phyloP scores from a whole-genome alignment of 1,140 invertebrate genomes.

The Cydia strobilella region DNA sequence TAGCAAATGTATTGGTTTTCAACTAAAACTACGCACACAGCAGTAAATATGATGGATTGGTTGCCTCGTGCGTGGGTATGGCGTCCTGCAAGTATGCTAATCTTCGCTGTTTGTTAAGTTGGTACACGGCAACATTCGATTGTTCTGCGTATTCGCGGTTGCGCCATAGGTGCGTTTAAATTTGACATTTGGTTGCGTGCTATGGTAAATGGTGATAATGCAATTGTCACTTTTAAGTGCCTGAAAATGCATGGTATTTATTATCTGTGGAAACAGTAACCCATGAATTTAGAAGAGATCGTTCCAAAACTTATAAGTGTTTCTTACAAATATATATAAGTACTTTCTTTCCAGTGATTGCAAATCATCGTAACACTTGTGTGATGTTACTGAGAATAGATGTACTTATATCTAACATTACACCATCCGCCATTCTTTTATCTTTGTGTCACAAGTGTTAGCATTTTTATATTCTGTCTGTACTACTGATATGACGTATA shows the following conservation, averaged over 20 bases:
- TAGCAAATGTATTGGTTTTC: slow-evolving; percentile 33
- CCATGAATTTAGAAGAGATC: background rate
- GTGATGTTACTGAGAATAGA: too few relatives aligned
- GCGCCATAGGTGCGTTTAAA: slow-evolving; percentile 30
- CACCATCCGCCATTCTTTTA: background rate
- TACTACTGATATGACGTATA: too few relatives aligned
- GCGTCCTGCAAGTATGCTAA: slow-evolving; percentile 70
- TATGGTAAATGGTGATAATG: slow-evolving; percentile 8
- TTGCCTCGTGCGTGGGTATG: slow-evolving; percentile 61
- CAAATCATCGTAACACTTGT: background rate
- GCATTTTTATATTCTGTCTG: too few relatives aligned
- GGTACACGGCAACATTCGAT: slow-evolving; percentile 57
- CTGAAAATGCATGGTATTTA: slow-evolving; percentile 12
- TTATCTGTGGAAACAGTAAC: slow-evolving; percentile 5
- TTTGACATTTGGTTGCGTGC: slow-evolving; percentile 22
- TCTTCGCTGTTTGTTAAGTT: slow-evolving; percentile 54
- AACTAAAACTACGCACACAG: slow-evolving; percentile 64
- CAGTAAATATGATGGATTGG: slow-evolving; percentile 69
- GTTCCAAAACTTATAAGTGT: background rate
- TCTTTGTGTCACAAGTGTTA: background rate
- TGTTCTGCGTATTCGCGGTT: slow-evolving; percentile 49
- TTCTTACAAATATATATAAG: background rate
- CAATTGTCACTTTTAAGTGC: slow-evolving; percentile 18
- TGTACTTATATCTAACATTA: too few relatives aligned
- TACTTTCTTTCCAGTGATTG: background rate